Conservation (phyloP, 1,140 invertebrate species). For the Lucilia cuprina region DNA sequence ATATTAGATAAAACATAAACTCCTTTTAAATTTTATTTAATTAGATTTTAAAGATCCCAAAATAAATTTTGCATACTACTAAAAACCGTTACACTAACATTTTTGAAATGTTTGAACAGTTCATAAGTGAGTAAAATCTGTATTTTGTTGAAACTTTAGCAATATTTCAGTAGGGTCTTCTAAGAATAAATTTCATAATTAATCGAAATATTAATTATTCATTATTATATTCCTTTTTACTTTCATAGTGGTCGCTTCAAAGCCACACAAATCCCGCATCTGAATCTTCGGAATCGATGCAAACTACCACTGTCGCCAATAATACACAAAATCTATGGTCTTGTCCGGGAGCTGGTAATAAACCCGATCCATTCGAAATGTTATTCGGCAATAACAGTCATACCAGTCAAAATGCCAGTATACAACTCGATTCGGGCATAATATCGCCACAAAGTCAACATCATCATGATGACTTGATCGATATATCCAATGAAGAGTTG, state of each 20-base stretch:
- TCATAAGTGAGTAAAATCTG: too few relatives aligned
- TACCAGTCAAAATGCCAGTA: conserved; percentile 26
- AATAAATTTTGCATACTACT: too few relatives aligned
- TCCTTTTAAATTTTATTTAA: too few relatives aligned
- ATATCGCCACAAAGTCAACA: conserved; percentile 41
- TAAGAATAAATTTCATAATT: not conserved
- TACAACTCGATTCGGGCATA: conserved; percentile 30
- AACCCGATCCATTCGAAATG: conserved; percentile 41
- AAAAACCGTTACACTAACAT: too few relatives aligned
- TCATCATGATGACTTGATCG: conserved; percentile 44
- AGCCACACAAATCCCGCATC: conserved; percentile 23
- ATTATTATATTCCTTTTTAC: not conserved
- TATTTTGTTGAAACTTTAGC: too few relatives aligned
- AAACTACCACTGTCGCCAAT: not conserved
- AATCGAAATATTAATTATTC: not conserved
- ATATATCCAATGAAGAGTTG: conserved; percentile 54
- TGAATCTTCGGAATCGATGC: not conserved
- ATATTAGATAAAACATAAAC: too few relatives aligned
- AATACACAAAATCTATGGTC: conserved; percentile 37
- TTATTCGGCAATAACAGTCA: conserved; percentile 38
- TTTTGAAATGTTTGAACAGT: too few relatives aligned
- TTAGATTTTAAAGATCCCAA: too few relatives aligned
- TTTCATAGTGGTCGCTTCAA: conserved; percentile 42
- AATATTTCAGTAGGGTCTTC: too few relatives aligned
- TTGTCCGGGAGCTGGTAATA: not conserved